Conservation (phyloP, 2,113 vertebrate genomes). For the Equus quagga region DNA sequence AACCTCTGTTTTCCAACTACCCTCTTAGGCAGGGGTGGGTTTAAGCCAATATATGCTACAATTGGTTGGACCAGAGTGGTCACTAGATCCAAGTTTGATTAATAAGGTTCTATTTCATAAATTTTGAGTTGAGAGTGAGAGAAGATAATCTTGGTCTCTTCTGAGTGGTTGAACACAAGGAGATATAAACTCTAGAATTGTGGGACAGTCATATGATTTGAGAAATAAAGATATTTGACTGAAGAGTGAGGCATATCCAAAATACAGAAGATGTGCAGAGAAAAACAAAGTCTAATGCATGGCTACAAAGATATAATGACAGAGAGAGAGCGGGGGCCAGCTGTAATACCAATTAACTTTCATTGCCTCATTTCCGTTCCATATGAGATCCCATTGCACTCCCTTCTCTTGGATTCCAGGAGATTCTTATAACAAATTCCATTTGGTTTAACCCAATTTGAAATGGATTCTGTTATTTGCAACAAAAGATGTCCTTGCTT, state of each 20-base stretch:
- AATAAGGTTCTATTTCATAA: not conserved
- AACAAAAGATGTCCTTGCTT: not conserved
- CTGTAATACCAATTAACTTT: not conserved
- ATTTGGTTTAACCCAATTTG: not conserved
- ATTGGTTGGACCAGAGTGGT: not conserved
- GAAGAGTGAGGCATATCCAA: not conserved
- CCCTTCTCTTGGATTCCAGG: not conserved
- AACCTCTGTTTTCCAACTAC: not conserved
- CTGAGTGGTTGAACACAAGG: not conserved
- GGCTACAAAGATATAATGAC: not conserved
- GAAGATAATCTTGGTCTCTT: not conserved
- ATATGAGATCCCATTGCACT: not conserved
- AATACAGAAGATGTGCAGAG: not conserved
- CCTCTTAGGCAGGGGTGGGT: not conserved
- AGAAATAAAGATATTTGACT: not conserved
- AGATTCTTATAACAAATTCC: constrained; percentile 7
- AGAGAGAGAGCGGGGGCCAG: not conserved
- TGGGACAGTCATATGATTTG: not conserved
- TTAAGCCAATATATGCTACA: not conserved
- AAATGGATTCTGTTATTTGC: not conserved
- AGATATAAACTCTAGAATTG: not conserved
- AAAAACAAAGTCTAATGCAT: not conserved
- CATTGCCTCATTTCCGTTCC: constrained; percentile 6
- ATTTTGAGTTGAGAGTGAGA: not conserved
- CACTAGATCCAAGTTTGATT: not conserved